Conservation (phyloP, 2,113 vertebrate genomes). For the Tympanuchus pallidicinctus region DNA sequence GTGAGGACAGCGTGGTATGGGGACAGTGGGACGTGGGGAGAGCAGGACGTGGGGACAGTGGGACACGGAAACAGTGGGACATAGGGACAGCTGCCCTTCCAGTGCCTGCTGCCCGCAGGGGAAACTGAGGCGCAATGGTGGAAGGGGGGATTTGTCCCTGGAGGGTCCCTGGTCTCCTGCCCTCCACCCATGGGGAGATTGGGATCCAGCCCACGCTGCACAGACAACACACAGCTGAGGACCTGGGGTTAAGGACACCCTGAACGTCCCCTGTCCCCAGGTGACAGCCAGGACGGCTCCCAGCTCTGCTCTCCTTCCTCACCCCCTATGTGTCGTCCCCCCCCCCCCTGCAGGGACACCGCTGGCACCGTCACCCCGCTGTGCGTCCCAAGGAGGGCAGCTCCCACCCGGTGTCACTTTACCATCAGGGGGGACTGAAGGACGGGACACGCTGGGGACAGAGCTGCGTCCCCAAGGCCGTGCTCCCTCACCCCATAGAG, state of each 20-base stretch:
- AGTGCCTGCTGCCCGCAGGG: not conserved
- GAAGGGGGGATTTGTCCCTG: accelerated
- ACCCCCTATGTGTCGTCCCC: not conserved
- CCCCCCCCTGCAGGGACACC: not conserved
- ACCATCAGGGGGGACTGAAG: not conserved
- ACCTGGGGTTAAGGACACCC: not conserved
- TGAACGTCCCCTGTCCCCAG: not conserved
- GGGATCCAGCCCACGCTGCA: no score
- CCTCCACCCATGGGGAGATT: not conserved
- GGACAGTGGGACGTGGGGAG: not conserved
- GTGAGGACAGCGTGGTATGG: not conserved
- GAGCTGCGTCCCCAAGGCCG: not conserved
- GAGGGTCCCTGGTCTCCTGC: not conserved
- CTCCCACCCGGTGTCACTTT: conserved; percentile 49
- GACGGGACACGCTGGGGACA: not conserved
- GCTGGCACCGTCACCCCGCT: not conserved
- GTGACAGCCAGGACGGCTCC: not conserved
- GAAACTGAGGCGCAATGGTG: not conserved
- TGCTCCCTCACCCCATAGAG: accelerated
- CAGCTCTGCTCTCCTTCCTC: not conserved
- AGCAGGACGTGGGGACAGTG: accelerated
- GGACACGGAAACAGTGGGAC: not conserved
- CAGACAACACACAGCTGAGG: accelerated
- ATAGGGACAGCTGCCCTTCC: not conserved
- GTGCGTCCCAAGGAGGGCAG: not conserved